phyloP scores from a whole-genome alignment of 2,888 invertebrate species.

The Branchipolynoe longqiensis region DNA sequence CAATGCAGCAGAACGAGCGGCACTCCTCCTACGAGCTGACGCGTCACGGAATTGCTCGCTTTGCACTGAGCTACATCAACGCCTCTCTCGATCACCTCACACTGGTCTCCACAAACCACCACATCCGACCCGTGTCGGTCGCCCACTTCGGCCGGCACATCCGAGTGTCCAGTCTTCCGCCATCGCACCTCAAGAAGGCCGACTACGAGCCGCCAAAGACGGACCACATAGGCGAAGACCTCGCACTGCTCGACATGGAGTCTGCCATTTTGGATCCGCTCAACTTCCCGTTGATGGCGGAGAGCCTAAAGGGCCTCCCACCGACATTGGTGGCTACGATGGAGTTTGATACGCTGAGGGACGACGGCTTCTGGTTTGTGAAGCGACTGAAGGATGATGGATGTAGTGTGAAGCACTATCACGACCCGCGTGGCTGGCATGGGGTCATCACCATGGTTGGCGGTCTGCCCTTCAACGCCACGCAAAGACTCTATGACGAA shows the following conservation, averaged over 20 bases:
- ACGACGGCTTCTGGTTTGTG: slow-evolving; percentile 27
- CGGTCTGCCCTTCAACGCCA: not conserved
- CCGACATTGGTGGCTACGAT: slow-evolving; percentile 10
- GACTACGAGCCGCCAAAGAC: not conserved
- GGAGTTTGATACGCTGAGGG: slow-evolving; percentile 14
- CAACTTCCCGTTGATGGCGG: slow-evolving; percentile 17
- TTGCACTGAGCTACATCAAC: slow-evolving; percentile 1
- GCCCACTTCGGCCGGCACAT: slow-evolving; percentile 22
- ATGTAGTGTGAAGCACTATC: not conserved
- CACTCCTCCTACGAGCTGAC: not conserved
- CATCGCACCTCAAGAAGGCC: not conserved
- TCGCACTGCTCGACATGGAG: not conserved
- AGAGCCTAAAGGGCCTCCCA: not conserved
- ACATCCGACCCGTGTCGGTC: slow-evolving; percentile 4
- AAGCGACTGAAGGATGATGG: not conserved
- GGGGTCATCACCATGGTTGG: not conserved
- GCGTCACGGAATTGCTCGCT: not conserved
- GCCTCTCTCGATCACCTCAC: not conserved
- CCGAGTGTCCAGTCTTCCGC: not conserved
- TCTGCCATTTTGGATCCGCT: slow-evolving; percentile 12
- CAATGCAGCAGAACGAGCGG: slow-evolving; percentile 27
- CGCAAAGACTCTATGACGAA: not conserved
- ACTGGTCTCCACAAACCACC: slow-evolving; percentile 10
- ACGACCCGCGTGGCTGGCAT: slow-evolving; percentile 7
- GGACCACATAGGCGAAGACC: not conserved